Base-by-base conservation (phyloP, 2,797 vertebrate species). In the Smutsia gigantea region DNA sequence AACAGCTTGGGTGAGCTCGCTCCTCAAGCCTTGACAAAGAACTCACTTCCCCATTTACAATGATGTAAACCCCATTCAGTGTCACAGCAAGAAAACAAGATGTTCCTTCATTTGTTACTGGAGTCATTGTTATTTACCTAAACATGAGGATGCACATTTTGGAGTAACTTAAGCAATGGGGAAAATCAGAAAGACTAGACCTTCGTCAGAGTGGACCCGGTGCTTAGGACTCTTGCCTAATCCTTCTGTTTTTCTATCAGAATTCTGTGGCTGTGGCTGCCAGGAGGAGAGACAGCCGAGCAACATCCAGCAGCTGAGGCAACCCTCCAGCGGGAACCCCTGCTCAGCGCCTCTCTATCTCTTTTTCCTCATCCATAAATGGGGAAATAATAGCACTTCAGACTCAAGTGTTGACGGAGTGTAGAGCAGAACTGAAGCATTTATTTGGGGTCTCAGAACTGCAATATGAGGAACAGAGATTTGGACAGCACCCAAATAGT, bases 21-120 rank as follows among this genome's bases (percentile, higher is more conserved):
- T 97, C 92, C 93, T 49, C 87, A 95, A 96, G 90, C 11, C 13
- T 42, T 55, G 19, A 51, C 63, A 51, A 42, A 92, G 42, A 71
- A 71, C 34, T 93, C 81, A 95, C 83, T 97, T 98, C 97, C 94
- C 42, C 88, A 96, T 95, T 90, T 2, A 64, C 57, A 57, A 61
- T 93, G 83, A 97, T 34, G 4, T 85, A 71, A 92, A 61, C 12
- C 13, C 0, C 4, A 25, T 74, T 92, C 63, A 39, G 17, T 15
- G 27, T 82, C 53, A 42, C 90, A 79, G 29, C 21, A 66, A 93
- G 55, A 85, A 93, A 82, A 89, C 93, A 96, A 6, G 93, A 82
- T 86, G 75, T 90, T 92, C 93, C 87, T 82, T 59, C 10, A 39
- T 68, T 49, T 63, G 57, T 90, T 59, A 14, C 18, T 55, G 12